These are phyloP conservation scores for Arrhamphus sclerolepis DNA, from an alignment of 2,797 vertebrate genomes.

Conservation along the genomic window DNA sequence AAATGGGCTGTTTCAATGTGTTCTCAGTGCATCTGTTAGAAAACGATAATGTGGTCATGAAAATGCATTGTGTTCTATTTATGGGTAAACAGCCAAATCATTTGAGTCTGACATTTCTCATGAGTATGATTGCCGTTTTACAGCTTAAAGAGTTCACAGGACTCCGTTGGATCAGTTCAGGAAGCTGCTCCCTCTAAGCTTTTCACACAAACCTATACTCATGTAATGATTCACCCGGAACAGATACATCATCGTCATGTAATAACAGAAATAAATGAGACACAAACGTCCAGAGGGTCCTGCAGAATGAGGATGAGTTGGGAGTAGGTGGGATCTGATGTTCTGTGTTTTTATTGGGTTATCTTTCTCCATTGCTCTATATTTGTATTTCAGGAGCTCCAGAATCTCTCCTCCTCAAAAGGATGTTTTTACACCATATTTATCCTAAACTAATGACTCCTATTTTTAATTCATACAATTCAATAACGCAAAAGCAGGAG, in stretches of 20 bases:
- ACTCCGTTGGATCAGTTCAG: background rate
- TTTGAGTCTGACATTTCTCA: constrained; percentile 70
- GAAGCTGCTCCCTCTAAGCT: background rate
- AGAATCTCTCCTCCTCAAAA: no score
- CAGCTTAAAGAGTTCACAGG: constrained; percentile 18
- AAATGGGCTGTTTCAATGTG: constrained; percentile 60
- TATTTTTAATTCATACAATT: no score
- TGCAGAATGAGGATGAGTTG: no score
- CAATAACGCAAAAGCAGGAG: no score
- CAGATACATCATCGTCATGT: background rate
- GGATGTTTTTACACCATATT: no score
- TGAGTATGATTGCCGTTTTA: constrained; percentile 63
- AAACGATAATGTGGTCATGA: constrained; percentile 27
- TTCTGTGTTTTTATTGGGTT: no score
- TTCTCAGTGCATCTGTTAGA: constrained; percentile 66
- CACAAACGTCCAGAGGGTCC: no score
- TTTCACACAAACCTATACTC: background rate
- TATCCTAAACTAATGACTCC: no score
- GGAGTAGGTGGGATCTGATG: no score
- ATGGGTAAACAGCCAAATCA: constrained; percentile 74
- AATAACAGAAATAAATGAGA: no score
- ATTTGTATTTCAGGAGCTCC: no score
- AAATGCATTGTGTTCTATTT: constrained; percentile 77
- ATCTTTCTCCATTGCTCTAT: no score
- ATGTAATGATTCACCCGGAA: background rate